Evolutionary conservation across 1,140 invertebrate genomes (phyloP).

Genomic region (Delia radicum): DNA sequence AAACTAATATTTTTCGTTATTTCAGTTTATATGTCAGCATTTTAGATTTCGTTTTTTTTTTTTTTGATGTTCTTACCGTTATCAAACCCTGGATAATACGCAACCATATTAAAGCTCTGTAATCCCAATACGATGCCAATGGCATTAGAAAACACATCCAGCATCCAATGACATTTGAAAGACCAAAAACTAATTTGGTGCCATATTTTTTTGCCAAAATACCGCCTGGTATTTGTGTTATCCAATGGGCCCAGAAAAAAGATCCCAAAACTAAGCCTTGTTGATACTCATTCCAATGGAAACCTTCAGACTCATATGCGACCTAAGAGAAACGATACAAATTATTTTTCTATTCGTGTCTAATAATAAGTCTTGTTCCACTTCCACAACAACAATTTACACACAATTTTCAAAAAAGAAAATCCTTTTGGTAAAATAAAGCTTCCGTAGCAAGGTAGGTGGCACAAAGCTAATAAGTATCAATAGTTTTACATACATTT

Average conservation of each 20-base stretch:
- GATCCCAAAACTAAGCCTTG: conserved; percentile 71
- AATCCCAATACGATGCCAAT: conserved; percentile 62
- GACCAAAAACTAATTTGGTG: conserved; percentile 70
- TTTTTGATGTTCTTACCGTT: conserved; percentile 63
- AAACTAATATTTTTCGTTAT: not conserved
- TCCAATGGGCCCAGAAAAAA: conserved; percentile 76
- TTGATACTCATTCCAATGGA: conserved; percentile 68
- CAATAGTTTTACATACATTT: conserved; percentile 36
- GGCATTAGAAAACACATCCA: conserved; percentile 74
- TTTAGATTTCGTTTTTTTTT: too few species aligned
- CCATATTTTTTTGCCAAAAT: conserved; percentile 69
- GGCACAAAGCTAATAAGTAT: not conserved
- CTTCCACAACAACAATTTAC: too few species aligned
- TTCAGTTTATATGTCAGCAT: not conserved
- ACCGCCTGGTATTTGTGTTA: conserved; percentile 74
- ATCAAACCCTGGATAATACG: conserved; percentile 72
- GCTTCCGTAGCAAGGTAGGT: not conserved
- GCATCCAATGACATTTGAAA: conserved; percentile 67
- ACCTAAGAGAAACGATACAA: conserved; percentile 33
- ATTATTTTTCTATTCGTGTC: too few species aligned
- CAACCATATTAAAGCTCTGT: conserved; percentile 63
- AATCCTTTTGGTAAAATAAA: too few species aligned
- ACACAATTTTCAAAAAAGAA: too few species aligned
- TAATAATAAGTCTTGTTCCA: too few species aligned
- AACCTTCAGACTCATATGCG: conserved; percentile 56